Conservation (phyloP, 2,797 vertebrate species). For the Echeneis naucrates region DNA sequence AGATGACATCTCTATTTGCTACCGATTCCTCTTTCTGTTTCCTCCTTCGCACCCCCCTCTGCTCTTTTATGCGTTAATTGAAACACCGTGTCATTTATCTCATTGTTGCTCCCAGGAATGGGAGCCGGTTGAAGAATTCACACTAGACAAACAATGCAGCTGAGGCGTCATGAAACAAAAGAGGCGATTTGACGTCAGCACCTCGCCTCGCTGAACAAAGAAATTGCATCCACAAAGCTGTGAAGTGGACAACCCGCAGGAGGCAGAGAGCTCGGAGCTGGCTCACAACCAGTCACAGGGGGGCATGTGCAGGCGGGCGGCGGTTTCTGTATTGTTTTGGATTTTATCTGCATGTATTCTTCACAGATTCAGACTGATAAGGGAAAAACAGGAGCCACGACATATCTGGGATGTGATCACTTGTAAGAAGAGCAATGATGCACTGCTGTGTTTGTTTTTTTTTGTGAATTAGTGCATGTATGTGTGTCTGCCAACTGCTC, state of each 20-base stretch:
- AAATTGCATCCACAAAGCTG: conserved; percentile 64
- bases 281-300: conserved; percentile 21
- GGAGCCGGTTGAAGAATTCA: conserved; percentile 67
- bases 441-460: conserved; percentile 38
- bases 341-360: conserved; percentile 25
- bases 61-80: conserved; percentile 52
- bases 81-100: conserved; percentile 72
- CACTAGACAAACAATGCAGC: conserved; percentile 66
- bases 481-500: conserved; percentile 54
- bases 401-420: conserved; percentile 43
- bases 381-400: conserved; percentile 36
- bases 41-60: conserved; percentile 19
- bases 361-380: conserved; percentile 52
- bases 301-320: conserved; percentile 27
- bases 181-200: conserved; percentile 74
- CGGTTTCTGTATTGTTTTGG: conserved; percentile 21
- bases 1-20: conserved; percentile 46
- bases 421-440: conserved; percentile 44
- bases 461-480: conserved; percentile 50
- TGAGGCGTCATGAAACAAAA: conserved; percentile 75
- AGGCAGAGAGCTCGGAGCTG: conserved; percentile 41
- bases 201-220: conserved; percentile 75
- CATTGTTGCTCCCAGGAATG: conserved; percentile 78
- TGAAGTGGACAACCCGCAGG: conserved; percentile 63
- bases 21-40: conserved; percentile 23